Evolutionary conservation across 2,797 vertebrate genomes (phyloP), one percentile per base, ranked within the genome.

Genomic region (Parauchenoglanis ngamensis): DNA sequence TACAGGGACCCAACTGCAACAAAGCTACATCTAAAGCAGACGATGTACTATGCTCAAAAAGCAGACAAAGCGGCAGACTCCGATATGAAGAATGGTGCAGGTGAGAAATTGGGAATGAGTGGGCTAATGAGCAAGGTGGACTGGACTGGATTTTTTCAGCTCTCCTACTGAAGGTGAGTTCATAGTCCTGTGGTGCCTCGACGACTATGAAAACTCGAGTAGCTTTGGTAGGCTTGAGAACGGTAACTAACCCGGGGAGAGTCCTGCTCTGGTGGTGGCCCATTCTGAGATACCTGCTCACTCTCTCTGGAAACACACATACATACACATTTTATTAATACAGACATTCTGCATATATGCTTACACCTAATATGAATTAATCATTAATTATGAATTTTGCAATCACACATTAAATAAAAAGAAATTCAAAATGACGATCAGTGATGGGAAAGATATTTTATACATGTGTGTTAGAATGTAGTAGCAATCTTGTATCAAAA

Each of bases 261-360:
- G 92, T 98, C 98, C 95, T 98, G 97, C 91, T 98, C 97, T 23
- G 97, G 96, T 0, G 96, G 94, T 87, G 97, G 96, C 89, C 98
- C 98, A 0, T 98, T 99, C 89, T 98, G 98, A 89, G 95, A 95
- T 92, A 97, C 91, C 86, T 95, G 95, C 40, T 97, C 96, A 91
- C 97, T 97, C 95, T 97, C 97, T 95, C 97, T 97, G 49, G 83
- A 61, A 61, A 82, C 70, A 88, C 40, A 70, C 68, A 87, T 3
- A 56, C 40, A 83, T 31, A 83, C 19, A 61, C 44, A 84, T 2
- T 52, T 31, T 31, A 76, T 13, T 28, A 65, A 76, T 52, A 76
- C 57, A 49, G 40, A 79, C 8, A n/a, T 21, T 52, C n/a, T 70
- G 63, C 54, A 79, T 46, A 17, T 63, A 63, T 12, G 61, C 15